Percentiles rank a stretch among this genome's conserved stretches.
phyloP scores from a whole-genome alignment of 2,797 vertebrate genomes.

The Chromobotia macracanthus region DNA sequence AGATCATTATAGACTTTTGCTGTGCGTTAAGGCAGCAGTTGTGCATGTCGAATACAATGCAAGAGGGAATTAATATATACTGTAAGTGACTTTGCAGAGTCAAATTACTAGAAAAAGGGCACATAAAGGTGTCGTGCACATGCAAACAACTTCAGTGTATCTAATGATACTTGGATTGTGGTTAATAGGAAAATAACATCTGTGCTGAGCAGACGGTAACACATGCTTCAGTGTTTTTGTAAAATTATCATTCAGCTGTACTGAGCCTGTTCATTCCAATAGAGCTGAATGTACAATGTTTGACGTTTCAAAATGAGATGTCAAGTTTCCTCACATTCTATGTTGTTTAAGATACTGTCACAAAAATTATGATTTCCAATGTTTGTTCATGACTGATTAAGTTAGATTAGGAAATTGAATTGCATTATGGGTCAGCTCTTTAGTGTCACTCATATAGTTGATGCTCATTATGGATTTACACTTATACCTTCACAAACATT shows the following conservation, averaged over 20 bases:
- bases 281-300: neutral
- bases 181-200: slow-evolving; percentile 21
- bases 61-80: neutral
- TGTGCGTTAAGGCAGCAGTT: slow-evolving; percentile 39
- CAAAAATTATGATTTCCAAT: neutral
- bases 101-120: neutral
- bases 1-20: slow-evolving; percentile 24
- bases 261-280: slow-evolving; percentile 27
- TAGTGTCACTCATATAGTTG: neutral
- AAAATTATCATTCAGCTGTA: slow-evolving; percentile 43
- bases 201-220: slow-evolving; percentile 46
- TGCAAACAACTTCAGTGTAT: slow-evolving; percentile 5
- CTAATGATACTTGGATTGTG: neutral
- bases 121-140: neutral
- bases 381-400: neutral
- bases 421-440: neutral
- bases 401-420: neutral
- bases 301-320: slow-evolving; percentile 32
- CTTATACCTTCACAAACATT: neutral
- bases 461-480: slow-evolving; percentile 7
- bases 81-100: neutral
- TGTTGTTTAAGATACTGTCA: slow-evolving; percentile 9
- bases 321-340: slow-evolving; percentile 22
- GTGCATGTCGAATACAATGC: slow-evolving; percentile 18
- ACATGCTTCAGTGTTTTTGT: slow-evolving; percentile 44